phyloP scores from a whole-genome alignment of 2,888 invertebrate species.

The Phalera bucephala region DNA sequence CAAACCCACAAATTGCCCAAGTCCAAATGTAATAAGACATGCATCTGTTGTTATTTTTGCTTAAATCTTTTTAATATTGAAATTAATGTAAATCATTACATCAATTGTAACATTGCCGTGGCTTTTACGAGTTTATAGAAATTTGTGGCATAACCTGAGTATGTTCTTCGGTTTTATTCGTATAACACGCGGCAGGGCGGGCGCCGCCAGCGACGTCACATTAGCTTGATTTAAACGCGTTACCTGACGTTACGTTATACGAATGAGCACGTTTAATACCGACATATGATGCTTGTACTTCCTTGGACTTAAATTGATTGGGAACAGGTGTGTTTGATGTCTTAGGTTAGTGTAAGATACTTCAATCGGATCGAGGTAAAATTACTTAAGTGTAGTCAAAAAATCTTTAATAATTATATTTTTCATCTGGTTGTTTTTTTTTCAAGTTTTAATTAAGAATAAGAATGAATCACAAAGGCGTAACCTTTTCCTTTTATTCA shows the following conservation, averaged over 20 bases:
- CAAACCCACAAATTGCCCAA: no score
- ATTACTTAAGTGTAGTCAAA: not conserved
- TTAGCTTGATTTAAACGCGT: constrained; percentile 74
- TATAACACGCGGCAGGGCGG: constrained; percentile 47
- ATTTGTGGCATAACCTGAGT: constrained; percentile 13
- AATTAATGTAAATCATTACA: no score
- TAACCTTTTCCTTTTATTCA: no score
- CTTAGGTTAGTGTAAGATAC: not conserved
- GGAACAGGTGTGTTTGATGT: not conserved
- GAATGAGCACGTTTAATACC: constrained; percentile 35
- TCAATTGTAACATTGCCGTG: no score
- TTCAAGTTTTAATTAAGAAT: no score
- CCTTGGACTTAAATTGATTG: constrained; percentile 19
- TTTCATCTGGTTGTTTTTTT: no score
- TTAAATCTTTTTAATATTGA: no score
- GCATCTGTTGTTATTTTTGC: no score
- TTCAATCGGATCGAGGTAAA: no score
- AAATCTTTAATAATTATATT: not conserved
- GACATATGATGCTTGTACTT: constrained; percentile 23
- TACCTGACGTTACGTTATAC: constrained; percentile 55
- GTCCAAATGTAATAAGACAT: no score
- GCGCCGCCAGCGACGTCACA: constrained; percentile 67
- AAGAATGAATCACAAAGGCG: no score
- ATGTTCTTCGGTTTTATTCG: constrained; percentile 30
- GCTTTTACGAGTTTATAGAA: no score